Conservation (phyloP, 2,888 invertebrate species). For the Ernsta delagoae region DNA sequence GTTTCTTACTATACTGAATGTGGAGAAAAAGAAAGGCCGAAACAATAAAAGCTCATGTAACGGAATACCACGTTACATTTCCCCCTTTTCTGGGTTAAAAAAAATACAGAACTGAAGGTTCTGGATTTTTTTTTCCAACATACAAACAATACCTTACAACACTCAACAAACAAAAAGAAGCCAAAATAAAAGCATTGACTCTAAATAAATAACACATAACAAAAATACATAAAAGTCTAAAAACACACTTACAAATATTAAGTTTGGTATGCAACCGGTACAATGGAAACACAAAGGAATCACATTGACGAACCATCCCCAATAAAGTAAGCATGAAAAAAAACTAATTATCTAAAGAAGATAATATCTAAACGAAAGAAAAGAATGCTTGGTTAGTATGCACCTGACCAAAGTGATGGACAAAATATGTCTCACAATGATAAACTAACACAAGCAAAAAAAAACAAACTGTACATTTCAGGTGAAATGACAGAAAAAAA, state of each 20-base stretch:
- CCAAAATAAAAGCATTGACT: constrained; percentile 6
- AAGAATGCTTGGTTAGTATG: constrained; percentile 5
- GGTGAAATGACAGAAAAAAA: constrained; percentile 6
- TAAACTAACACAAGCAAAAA: constrained; percentile 4
- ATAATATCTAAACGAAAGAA: too few relatives aligned
- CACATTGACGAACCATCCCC: constrained; percentile 9
- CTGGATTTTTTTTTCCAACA: background rate
- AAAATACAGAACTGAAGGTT: constrained; percentile 10
- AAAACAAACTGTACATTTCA: background rate
- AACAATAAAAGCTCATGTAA: background rate
- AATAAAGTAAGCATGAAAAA: constrained; percentile 6
- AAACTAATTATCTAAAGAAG: background rate
- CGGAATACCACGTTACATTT: constrained; percentile 1
- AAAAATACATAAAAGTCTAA: background rate
- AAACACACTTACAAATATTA: background rate
- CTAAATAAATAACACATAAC: background rate
- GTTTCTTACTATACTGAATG: too few relatives aligned
- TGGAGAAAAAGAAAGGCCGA: too few relatives aligned
- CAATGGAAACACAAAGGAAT: constrained; percentile 12
- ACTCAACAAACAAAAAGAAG: background rate
- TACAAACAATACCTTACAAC: background rate
- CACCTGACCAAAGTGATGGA: constrained; percentile 1
- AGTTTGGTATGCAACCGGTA: constrained; percentile 7
- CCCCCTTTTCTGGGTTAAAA: constrained; percentile 9
- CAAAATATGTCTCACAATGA: background rate